These are phyloP conservation scores for Sarcophilus harrisii DNA, from an alignment of 2,797 vertebrate genomes.

Conservation along the genomic window DNA sequence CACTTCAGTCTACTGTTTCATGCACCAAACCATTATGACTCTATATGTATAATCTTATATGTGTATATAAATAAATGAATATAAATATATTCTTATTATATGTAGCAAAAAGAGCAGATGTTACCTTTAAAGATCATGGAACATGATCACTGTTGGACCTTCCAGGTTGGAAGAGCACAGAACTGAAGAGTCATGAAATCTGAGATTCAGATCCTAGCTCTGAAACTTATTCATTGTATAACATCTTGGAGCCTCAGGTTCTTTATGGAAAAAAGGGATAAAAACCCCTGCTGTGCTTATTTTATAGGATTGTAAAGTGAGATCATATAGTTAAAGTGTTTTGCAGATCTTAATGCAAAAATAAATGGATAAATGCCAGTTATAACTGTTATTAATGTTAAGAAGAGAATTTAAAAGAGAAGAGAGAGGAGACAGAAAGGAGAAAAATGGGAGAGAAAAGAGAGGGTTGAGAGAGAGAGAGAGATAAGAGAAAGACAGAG, in stretches of 20 bases:
- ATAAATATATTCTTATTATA: background rate
- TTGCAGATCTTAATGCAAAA: background rate
- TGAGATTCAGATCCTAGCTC: background rate
- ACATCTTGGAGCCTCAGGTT: background rate
- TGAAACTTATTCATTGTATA: background rate
- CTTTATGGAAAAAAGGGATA: background rate
- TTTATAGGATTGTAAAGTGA: background rate
- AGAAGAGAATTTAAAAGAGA: background rate
- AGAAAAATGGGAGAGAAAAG: too few relatives aligned
- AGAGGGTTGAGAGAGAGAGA: background rate
- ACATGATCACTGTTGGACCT: background rate
- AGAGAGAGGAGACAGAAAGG: background rate
- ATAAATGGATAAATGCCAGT: background rate
- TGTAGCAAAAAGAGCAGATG: background rate
- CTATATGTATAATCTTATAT: background rate
- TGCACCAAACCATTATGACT: background rate
- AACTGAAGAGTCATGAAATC: background rate
- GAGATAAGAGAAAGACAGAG: background rate
- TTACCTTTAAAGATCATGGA: background rate
- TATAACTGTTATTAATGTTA: background rate
- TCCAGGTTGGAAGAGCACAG: background rate
- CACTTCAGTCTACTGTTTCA: background rate
- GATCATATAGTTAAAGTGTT: background rate
- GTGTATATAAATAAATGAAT: background rate
- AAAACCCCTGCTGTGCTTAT: background rate